Evolutionary conservation across 2,797 vertebrate genomes (phyloP), one percentile per base, ranked within the genome.

Genomic region (Setipinna tenuifilis): DNA sequence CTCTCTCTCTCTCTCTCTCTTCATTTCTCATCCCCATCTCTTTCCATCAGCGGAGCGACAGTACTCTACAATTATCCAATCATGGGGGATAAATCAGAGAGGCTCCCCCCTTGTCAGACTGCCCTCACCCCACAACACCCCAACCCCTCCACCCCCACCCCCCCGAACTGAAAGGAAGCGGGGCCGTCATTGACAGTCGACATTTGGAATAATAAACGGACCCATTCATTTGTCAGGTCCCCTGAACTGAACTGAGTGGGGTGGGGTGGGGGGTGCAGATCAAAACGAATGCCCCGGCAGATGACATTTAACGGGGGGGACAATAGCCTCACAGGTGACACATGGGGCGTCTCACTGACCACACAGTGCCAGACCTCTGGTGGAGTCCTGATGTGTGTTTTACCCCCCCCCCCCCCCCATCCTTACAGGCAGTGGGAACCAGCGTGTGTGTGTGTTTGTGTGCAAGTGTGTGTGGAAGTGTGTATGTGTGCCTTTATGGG

Each of bases 81-180:
- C 93, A 95, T 93, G 93, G 94, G 93, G 94, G 94, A 95, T 94
- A 94, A 88, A 92, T 94, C 93, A 93, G 92, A 89, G 91, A 93
- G 92, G 85, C 85, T 92, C 92, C 91, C 90, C 90, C 92, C 91
- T 92, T 71, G 68, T 75, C 68, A 89, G 93, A 94, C 93, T 94
- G 93, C 91, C 50, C 14, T 54, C 50, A 54, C 50, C 50, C 50
- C 50, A 54, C 50, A 3, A 2, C 50, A 54, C 50, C 50, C 50
- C 50, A 54, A 10, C 50, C 50, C 50, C 50, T 10, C 50, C 50
- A 54, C 50, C 50, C 0, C 50, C 46, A 48, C 50, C 50, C 50
- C 94, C 93, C 91, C 86, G 86, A 87, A 88, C 90, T 87, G 88
- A 90, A 93, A 95, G 94, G 93, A 90, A 94, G 94, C 92, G 90